Base-by-base conservation (phyloP, 2,113 vertebrate species). In the Triplophysa rosa region DNA sequence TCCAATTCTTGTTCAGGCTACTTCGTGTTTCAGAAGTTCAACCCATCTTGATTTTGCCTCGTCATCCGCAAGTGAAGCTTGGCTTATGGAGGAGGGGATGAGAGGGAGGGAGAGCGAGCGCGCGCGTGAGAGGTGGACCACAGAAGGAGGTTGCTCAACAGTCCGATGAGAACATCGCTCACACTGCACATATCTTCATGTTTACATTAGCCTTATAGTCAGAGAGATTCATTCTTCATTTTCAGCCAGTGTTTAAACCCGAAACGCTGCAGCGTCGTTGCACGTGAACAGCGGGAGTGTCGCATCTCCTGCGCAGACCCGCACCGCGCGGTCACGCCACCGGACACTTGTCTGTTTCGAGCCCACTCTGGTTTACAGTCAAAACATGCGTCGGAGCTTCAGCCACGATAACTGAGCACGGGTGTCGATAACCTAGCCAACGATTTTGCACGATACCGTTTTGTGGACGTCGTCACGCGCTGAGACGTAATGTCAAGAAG, bases 401-500 rank as follows among this genome's bases (percentile, higher is more conserved):
- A 54, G 26, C 45, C 62, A 19, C 64, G 17, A 29, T 1, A 23
- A 65, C 62, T 77, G 62, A 29, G 40, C 71, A 42, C 29, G 37
- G 56, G 71, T 45, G 66, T 54, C 85, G 84, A 86, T 59, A 54
- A 54, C 74, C 45, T 24, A 45, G 66, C 14, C n/a, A 21, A 12
- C 61, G 37, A 73, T 65, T 85, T 61, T 77, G 64, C 42, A 52
- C 59, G 65, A 80, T 76, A 82, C 83, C 75, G 80, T 37, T 49
- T 68, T 42, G 11, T 17, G 62, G 83, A 49, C 37, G 13, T 80
- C 58, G 62, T 70, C 78, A 73, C 80, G 70, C 72, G 79, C 47
- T 54, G 58, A 83, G 87, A 77, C 87, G 67, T 73, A 70, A 91
- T 92, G 92, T 90, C 90, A 82, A 89, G 86, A 40, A 91, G 84